Conservation (phyloP, 2,113 vertebrate genomes). For the Sebastes schlegelii region DNA sequence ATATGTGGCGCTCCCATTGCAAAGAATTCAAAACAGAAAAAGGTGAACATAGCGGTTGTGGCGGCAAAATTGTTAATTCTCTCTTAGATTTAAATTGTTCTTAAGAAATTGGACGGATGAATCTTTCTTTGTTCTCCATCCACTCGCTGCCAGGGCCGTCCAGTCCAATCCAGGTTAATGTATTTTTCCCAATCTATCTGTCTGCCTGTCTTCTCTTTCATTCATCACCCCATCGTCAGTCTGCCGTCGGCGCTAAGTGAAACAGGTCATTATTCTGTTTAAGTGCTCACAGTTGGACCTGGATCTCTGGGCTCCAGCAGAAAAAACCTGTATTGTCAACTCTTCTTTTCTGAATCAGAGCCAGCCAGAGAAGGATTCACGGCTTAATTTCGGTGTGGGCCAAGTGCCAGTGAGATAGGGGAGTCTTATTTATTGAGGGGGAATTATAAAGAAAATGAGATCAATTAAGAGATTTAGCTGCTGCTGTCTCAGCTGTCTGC, state of each 20-base stretch:
- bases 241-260: neutral
- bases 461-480: conserved; percentile 51
- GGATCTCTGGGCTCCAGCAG: neutral
- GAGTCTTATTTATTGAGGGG: conserved; percentile 20
- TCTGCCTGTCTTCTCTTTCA: neutral
- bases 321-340: conserved; percentile 29
- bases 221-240: neutral
- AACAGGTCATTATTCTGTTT: conserved; percentile 5
- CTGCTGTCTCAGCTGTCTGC: conserved; percentile 33
- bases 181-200: neutral
- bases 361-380: conserved; percentile 29
- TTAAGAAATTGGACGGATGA: neutral
- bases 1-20: too few species aligned
- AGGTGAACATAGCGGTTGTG: too few species aligned
- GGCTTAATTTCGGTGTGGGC: conserved; percentile 39
- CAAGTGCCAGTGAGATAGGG: neutral
- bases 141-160: neutral
- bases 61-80: neutral
- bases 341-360: neutral
- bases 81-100: neutral
- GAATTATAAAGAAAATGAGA: conserved; percentile 28
- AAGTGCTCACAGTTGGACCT: conserved; percentile 40
- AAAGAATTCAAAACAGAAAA: too few species aligned
- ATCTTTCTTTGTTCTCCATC: neutral
- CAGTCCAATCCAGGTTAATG: conserved; percentile 3